phyloP scores from a whole-genome alignment of 2,797 vertebrate genomes.

The Clarias fuscus region DNA sequence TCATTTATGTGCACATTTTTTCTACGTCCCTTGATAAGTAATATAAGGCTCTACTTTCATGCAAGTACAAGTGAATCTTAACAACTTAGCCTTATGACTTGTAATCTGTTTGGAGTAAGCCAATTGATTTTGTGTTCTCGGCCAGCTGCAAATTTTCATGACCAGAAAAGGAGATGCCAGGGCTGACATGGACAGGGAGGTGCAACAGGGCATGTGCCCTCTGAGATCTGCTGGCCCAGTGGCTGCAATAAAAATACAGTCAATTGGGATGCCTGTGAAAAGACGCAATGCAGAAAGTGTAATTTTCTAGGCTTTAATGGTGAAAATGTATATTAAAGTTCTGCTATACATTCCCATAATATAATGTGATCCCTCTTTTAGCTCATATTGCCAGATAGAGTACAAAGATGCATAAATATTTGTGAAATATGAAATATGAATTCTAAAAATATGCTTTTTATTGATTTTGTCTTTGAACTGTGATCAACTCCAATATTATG shows the following conservation, averaged over 20 bases:
- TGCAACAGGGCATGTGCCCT: neutral
- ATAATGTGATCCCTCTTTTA: too few relatives aligned
- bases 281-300: neutral
- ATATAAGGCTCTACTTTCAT: neutral
- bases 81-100: conserved; percentile 11
- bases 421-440: neutral
- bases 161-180: neutral
- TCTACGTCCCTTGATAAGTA: neutral
- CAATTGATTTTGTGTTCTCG: neutral
- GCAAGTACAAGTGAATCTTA: neutral
- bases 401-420: neutral
- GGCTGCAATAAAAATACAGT: neutral
- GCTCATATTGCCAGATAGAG: neutral
- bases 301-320: neutral
- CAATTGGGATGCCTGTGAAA: too few relatives aligned
- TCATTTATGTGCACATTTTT: neutral
- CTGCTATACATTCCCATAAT: neutral
- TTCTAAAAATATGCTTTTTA: neutral
- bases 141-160: neutral
- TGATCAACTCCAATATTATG: neutral
- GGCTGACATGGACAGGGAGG: neutral
- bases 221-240: neutral
- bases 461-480: neutral
- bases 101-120: neutral
- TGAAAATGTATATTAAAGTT: neutral